phyloP scores from a whole-genome alignment of 2,113 vertebrate genomes.

The Mixornis gularis region DNA sequence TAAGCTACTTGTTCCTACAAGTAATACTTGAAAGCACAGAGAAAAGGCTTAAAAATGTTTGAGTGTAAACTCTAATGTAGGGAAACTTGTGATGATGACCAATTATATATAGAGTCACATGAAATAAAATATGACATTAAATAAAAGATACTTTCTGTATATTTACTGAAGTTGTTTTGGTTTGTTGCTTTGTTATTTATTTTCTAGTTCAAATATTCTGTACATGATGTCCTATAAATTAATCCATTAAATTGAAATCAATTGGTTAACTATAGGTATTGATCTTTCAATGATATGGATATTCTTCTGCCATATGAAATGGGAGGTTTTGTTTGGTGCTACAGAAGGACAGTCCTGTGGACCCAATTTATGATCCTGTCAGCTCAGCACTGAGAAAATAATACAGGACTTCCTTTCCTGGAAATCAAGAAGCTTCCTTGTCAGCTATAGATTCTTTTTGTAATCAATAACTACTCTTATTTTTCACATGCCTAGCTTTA shows the following conservation, averaged over 20 bases:
- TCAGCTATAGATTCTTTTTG: not conserved
- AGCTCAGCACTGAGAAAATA: not conserved
- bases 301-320: not conserved
- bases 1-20: not conserved
- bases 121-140: not conserved
- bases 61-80: not conserved
- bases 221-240: not conserved
- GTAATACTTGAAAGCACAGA: not conserved
- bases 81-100: not conserved
- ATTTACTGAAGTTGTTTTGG: not conserved
- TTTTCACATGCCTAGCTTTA: not conserved
- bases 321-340: not conserved
- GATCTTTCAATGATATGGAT: not conserved
- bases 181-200: not conserved
- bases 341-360: not conserved
- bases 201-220: not conserved
- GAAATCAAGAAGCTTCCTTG: not conserved
- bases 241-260: not conserved
- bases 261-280: not conserved
- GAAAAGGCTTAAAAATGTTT: not conserved
- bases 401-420: slow-evolving; percentile 5
- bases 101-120: fast-evolving
- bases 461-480: not conserved
- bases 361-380: not conserved
- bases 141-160: not conserved